Evolutionary conservation across 2,888 invertebrate genomes (phyloP), one percentile per base, ranked within the genome.

Genomic region (Chrysolina oricalcia): DNA sequence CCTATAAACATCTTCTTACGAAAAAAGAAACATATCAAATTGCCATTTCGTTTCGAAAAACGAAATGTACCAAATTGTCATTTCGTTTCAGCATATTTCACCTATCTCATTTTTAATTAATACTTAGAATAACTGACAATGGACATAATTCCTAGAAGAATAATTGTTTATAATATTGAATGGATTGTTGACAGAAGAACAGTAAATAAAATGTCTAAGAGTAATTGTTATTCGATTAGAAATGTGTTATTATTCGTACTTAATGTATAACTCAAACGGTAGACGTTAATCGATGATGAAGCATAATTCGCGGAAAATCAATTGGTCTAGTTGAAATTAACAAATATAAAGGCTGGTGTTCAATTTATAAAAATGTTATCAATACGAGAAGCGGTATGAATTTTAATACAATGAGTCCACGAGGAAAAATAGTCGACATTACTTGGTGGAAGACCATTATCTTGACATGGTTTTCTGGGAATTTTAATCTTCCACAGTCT

Each of bases 111-210:
- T 21, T 70, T 70, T 46, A 73, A 73, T 73, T 46, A 21, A 64
- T 72, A 63, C 48, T 40, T 66, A 23, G 64, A 75, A 75, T 72
- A 75, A 72, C 72, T 72, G 70, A 63, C 65, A 67, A 72, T 75
- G 48, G 62, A 75, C 53, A 75, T 75, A 74, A 43, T 63, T 71
- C 40, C 59, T 59, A 50, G 70, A 70, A 70, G 66, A 72, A 19
- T 72, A 67, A 74, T 71, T 59, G 74, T 71, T 53, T 53, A 13
- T 53, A 21, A 21, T 48, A 53, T 53, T 19, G 13, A 53, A 13
- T 4, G 19, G 19, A 21, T 19, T 53, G 53, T 53, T 53, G 53
- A 53, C 53, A 53, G 19, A 21, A 21, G 1, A 21, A 53, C 21
- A 53, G 4, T 21, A 19, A 53, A 53, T 53, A 53, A 53, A 53